Evolutionary conservation across 2,888 invertebrate species (phyloP), one percentile per base, ranked within the genome.

Genomic region (Andrena marginata): DNA sequence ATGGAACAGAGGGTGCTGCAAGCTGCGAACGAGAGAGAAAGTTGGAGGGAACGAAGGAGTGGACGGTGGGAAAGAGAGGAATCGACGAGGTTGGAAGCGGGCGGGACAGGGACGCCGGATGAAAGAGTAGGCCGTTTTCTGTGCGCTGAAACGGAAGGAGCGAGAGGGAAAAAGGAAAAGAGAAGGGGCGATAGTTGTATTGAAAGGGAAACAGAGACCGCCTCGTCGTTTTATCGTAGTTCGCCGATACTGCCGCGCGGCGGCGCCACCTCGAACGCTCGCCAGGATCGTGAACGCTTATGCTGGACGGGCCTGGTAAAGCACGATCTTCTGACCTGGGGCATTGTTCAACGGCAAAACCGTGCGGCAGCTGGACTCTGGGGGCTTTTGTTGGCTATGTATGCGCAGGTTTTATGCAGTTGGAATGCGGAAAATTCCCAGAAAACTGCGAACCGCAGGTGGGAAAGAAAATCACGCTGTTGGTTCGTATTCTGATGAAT

Each of bases 1-100:
- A 82, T 69, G 77, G 62, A 76, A 59, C 59, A 73, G 77, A 80
- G 80, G 80, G 80, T 77, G 78, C 72, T 70, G 79, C 75, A 71
- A 60, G 86, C 83, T 62, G 64, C 70, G 67, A 77, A 90, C 88
- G 85, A 84, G 87, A 89, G 86, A 87, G 86, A 80, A 84, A 82
- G 77, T 80, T 78, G 64, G 62, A 48, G 23, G 59, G 65, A 79
- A 54, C 35, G 56, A 64, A 64, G 60, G 49, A 74, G 23, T 26
- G 59, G 51, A 65, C 54, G 60, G 5, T 1, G 35, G 20, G 54
- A 62, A 33, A 54, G 56, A 80, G 65, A 80, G 63, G 20, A 23
- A n/a, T 29, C n/a, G n/a, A 80, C 23, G 26, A 67, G 4, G 81
- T 68, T 7, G n/a, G 1, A 1, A 5, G 42, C 42, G 42, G 42